A percentile compares a stretch with the other conserved stretches of the same genome.
phyloP scores from a whole-genome alignment of 35 echinoderm and acorn worm genomes.

The Acanthaster planci region DNA sequence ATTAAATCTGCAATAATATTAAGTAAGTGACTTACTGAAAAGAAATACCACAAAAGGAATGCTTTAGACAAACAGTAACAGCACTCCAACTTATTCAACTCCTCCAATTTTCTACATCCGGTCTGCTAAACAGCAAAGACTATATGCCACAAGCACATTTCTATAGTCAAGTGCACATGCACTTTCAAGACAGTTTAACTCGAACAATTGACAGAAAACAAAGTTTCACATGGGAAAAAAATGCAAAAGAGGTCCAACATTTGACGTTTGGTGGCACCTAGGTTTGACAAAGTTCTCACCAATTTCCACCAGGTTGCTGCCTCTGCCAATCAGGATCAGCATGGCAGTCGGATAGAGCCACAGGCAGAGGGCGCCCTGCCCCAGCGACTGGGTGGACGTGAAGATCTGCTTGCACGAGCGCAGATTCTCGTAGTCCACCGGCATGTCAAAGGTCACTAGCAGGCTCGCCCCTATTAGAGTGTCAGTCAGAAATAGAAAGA shows the following conservation, averaged over 20 bases:
- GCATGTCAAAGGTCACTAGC: constrained; percentile 55
- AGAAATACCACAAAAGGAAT: no score
- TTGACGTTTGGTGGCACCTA: not conserved
- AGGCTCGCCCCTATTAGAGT: constrained; percentile 58
- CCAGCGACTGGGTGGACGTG: constrained; percentile 50
- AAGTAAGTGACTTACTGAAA: no score
- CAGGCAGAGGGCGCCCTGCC: constrained; percentile 52
- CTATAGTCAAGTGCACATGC: no score
- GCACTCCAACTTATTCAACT: no score
- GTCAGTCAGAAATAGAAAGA: no score
- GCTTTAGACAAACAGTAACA: no score
- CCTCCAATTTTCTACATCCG: no score
- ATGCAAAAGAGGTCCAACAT: not conserved
- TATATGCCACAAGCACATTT: no score
- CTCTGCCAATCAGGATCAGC: constrained; percentile 64
- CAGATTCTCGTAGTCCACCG: constrained; percentile 53
- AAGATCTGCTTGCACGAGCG: constrained; percentile 57
- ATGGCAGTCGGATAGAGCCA: constrained; percentile 51
- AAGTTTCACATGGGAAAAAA: not conserved
- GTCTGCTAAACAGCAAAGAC: no score
- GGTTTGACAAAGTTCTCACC: constrained; percentile 39
- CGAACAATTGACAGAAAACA: not conserved
- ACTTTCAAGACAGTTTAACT: not conserved
- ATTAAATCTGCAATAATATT: no score
- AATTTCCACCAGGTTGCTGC: constrained; percentile 42